Evolutionary conservation across 53 echinoderm and acorn worm genomes (phyloP).

Genomic region (Patiria pectinifera): DNA sequence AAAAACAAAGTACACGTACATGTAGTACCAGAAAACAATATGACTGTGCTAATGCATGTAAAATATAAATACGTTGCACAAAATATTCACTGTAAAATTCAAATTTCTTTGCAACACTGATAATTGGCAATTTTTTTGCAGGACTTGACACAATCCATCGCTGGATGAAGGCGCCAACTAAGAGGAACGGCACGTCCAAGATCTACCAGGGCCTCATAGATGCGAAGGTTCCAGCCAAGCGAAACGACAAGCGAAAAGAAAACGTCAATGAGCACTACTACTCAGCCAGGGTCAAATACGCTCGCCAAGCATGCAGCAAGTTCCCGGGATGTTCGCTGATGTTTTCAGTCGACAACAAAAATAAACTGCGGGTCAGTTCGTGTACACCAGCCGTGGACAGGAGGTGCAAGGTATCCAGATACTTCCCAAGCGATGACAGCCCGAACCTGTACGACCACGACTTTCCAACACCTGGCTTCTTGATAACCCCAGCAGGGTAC

Average conservation of each 20-base stretch:
- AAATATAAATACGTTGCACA: no score
- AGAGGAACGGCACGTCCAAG: background rate
- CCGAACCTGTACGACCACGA: conserved; percentile 72
- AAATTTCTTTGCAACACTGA: background rate
- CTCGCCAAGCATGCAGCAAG: conserved; percentile 44
- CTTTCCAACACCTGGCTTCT: conserved; percentile 73
- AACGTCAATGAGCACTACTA: conserved; percentile 75
- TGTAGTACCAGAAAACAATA: no score
- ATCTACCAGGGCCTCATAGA: conserved; percentile 30
- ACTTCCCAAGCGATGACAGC: conserved; percentile 65
- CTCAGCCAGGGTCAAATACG: conserved; percentile 62
- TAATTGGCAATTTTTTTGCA: background rate
- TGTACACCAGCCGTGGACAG: conserved; percentile 64
- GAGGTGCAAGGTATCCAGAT: conserved; percentile 5
- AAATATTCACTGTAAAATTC: background rate
- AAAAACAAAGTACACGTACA: no score
- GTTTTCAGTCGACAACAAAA: conserved; percentile 73
- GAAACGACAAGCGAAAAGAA: conserved; percentile 23
- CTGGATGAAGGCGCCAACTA: conserved; percentile 60
- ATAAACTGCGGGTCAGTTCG: conserved; percentile 67
- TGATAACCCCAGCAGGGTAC: conserved; percentile 74
- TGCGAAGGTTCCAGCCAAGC: conserved; percentile 20
- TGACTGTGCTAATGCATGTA: no score
- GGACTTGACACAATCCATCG: conserved; percentile 33
- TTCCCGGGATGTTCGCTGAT: background rate